These are phyloP conservation scores for Plebejus argus DNA, from an alignment of 2,888 invertebrate species.

Conservation along the genomic window DNA sequence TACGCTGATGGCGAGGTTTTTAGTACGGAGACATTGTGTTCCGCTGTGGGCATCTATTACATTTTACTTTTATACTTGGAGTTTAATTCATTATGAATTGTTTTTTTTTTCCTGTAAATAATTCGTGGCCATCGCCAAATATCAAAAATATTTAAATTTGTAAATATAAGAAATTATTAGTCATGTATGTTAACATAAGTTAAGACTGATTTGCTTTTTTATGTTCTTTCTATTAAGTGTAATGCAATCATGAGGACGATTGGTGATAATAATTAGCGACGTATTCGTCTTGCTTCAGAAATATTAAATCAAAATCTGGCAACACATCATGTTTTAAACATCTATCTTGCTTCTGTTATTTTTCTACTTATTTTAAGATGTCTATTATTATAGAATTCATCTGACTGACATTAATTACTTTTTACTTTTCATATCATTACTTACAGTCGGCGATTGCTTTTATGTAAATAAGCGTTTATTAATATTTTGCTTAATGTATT, in stretches of 20 bases:
- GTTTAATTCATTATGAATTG: conserved; percentile 25
- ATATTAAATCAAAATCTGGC: background rate
- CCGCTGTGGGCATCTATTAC: conserved; percentile 8
- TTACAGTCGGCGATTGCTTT: conserved; percentile 15
- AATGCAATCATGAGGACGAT: conserved; percentile 35
- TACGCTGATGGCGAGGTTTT: background rate
- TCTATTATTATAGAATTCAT: conserved; percentile 47
- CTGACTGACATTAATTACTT: conserved; percentile 64
- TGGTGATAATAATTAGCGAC: background rate
- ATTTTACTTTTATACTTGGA: conserved; percentile 30
- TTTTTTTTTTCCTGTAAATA: conserved; percentile 46
- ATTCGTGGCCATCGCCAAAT: conserved; percentile 47
- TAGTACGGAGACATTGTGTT: conserved; percentile 38
- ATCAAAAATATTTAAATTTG: conserved; percentile 52
- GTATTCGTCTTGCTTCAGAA: background rate
- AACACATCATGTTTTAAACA: background rate
- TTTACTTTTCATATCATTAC: conserved; percentile 46
- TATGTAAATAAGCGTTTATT: conserved; percentile 32
- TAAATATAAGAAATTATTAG: conserved; percentile 61
- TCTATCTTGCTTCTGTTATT: conserved; percentile 38
- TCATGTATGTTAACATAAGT: conserved; percentile 66
- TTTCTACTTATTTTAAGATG: conserved; percentile 51
- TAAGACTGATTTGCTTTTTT: conserved; percentile 76
- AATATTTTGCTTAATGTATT: conserved; percentile 21
- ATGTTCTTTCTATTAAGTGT: conserved; percentile 40